Evolutionary conservation across 1,140 invertebrate species (phyloP).

Genomic region (Scaptomyza pallida): DNA sequence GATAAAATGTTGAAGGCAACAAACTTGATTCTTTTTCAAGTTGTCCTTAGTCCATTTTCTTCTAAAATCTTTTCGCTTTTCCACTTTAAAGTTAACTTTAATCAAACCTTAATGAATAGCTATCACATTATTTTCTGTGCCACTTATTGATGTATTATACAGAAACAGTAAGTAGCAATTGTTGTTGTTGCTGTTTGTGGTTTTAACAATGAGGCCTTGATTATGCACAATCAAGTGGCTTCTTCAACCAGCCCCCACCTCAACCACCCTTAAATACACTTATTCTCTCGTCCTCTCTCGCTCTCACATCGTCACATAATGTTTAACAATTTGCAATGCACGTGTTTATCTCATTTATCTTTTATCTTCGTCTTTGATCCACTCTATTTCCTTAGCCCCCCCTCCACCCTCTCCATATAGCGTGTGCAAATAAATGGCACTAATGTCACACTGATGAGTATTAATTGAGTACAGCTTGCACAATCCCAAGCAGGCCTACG

Average conservation of each 20-base stretch:
- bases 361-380: slow-evolving; percentile 45
- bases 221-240: slow-evolving; percentile 39
- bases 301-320: slow-evolving; percentile 2
- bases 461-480: slow-evolving; percentile 75
- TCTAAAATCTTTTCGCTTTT: slow-evolving; percentile 21
- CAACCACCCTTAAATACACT: too few relatives aligned
- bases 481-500: slow-evolving; percentile 12
- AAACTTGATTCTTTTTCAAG: too few relatives aligned
- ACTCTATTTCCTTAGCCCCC: slow-evolving; percentile 14
- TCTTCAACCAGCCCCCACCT: background rate
- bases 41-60: too few relatives aligned
- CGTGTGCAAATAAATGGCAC: slow-evolving; percentile 61
- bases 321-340: slow-evolving; percentile 59
- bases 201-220: slow-evolving; percentile 51
- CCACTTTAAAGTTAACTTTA: slow-evolving; percentile 49
- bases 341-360: slow-evolving; percentile 62
- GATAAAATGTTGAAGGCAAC: too few relatives aligned
- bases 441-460: slow-evolving; percentile 81
- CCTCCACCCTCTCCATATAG: background rate
- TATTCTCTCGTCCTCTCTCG: background rate
- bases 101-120: slow-evolving; percentile 17
- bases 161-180: slow-evolving; percentile 9
- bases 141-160: slow-evolving; percentile 55
- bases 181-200: background rate
- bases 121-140: slow-evolving; percentile 54